Evolutionary conservation across 1,140 invertebrate genomes (phyloP).

Genomic region (Lerema accius): DNA sequence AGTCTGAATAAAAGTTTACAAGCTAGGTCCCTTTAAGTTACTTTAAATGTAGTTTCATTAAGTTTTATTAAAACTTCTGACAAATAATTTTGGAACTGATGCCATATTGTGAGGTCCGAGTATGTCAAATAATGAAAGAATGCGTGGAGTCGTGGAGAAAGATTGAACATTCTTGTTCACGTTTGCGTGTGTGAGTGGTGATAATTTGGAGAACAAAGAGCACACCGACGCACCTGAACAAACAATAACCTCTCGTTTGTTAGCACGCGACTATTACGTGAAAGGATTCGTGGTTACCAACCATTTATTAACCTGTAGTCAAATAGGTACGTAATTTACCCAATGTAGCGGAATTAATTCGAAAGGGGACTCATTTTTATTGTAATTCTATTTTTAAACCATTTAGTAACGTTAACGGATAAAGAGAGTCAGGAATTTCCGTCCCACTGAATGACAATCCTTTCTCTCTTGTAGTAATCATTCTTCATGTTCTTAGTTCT

Average conservation of each 20-base stretch:
- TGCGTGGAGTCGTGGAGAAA: slow-evolving; percentile 35
- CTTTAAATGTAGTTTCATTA: slow-evolving; percentile 5
- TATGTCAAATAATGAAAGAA: slow-evolving; percentile 13
- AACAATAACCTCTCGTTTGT: slow-evolving; percentile 58
- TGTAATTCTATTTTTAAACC: no score
- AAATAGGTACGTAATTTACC: neutral
- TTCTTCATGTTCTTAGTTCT: no score
- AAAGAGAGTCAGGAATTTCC: no score
- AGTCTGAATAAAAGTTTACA: no score
- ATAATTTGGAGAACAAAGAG: slow-evolving; percentile 79
- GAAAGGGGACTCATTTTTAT: no score
- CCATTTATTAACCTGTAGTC: neutral
- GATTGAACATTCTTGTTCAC: slow-evolving; percentile 53
- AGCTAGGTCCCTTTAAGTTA: no score
- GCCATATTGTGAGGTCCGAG: neutral
- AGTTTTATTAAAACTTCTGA: no score
- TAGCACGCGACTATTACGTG: slow-evolving; percentile 51
- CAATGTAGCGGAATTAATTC: neutral
- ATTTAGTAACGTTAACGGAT: no score
- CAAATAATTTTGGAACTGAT: no score
- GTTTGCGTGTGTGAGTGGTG: slow-evolving; percentile 51
- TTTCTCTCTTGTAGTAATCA: no score
- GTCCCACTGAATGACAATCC: no score
- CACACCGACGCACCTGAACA: slow-evolving; percentile 67
- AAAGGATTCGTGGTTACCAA: slow-evolving; percentile 38